These are phyloP conservation scores for Andrena camellia DNA, from an alignment of 2,888 invertebrate genomes.

Conservation along the genomic window DNA sequence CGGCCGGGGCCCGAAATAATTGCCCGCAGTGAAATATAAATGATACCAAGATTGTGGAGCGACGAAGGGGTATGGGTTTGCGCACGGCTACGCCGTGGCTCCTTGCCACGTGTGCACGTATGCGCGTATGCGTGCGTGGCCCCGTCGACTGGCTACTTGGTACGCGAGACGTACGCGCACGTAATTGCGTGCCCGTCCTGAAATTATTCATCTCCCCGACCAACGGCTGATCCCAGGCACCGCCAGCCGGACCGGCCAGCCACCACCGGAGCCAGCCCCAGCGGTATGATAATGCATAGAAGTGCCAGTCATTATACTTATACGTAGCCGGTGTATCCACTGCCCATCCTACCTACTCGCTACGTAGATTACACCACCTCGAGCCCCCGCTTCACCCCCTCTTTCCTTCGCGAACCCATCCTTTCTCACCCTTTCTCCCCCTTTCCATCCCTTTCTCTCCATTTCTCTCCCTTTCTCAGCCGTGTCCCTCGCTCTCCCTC, in stretches of 20 bases:
- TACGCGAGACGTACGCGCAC: slow-evolving; percentile 84
- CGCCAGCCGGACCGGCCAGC: slow-evolving; percentile 67
- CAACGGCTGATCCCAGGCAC: slow-evolving; percentile 77
- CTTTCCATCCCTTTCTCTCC: slow-evolving; percentile 17
- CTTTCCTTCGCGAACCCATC: slow-evolving; percentile 20
- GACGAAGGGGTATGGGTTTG: slow-evolving; percentile 60
- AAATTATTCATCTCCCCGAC: slow-evolving; percentile 85
- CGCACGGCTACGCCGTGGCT: slow-evolving; percentile 60
- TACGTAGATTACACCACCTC: slow-evolving; percentile 80
- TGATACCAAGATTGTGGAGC: slow-evolving; percentile 80
- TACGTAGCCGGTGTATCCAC: slow-evolving; percentile 72
- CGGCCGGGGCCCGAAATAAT: slow-evolving; percentile 79
- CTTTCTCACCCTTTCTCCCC: not conserved
- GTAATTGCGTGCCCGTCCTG: slow-evolving; percentile 85
- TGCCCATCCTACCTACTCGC: slow-evolving; percentile 71
- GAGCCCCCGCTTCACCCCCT: slow-evolving; percentile 51
- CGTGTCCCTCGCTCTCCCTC: slow-evolving; percentile 25
- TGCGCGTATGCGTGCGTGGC: slow-evolving; percentile 66
- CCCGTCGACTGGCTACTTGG: slow-evolving; percentile 82
- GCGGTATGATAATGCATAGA: slow-evolving; percentile 84
- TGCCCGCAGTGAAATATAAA: slow-evolving; percentile 82
- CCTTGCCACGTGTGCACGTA: slow-evolving; percentile 56
- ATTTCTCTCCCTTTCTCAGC: not conserved
- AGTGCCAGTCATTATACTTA: slow-evolving; percentile 84
- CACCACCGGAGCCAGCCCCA: slow-evolving; percentile 73